phyloP scores from a whole-genome alignment of 2,113 vertebrate genomes.

The Felis catus region F.catus_Fca126_mat1.0 CM031415.1:14428001-14428500 shows the following conservation, averaged over 20 bases:
- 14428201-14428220: neutral
- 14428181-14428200: neutral
- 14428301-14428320: neutral
- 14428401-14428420: neutral
- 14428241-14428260: neutral
- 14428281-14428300: neutral
- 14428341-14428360: neutral
- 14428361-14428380: neutral
- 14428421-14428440: neutral
- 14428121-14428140: neutral
- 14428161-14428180: neutral
- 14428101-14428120: neutral
- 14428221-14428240: fast-evolving
- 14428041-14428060: neutral
- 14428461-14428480: neutral
- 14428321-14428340: neutral
- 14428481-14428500: neutral
- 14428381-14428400: neutral
- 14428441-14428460: too few species aligned
- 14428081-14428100: neutral
- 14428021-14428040: fast-evolving
- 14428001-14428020: neutral
- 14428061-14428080: neutral
- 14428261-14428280: neutral
- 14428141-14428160: neutral